A percentile compares a stretch with the other conserved stretches of the same genome.
Conservation (phyloP, 1,140 invertebrate genomes). For the Drosophila grimshawi region DNA sequence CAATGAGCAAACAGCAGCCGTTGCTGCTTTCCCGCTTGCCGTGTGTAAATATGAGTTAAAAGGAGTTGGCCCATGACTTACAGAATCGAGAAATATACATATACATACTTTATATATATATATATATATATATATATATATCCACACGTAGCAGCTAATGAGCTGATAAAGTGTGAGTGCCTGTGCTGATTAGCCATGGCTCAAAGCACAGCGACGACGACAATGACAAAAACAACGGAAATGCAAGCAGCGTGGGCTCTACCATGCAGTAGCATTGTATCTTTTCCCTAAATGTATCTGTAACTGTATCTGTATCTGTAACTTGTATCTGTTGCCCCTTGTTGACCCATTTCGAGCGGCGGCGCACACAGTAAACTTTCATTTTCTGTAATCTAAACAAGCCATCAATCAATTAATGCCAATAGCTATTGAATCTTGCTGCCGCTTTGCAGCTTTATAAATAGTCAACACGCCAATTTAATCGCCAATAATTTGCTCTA, state of each 20-base stretch:
- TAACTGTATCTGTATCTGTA: constrained; percentile 24
- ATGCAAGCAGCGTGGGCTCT: constrained; percentile 35
- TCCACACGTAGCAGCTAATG: constrained; percentile 62
- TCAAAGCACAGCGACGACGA: background rate
- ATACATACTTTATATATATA: no score
- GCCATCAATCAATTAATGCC: constrained; percentile 77
- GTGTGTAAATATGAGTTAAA: constrained; percentile 33
- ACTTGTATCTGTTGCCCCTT: constrained; percentile 32
- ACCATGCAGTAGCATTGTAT: constrained; percentile 41
- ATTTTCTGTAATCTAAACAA: constrained; percentile 78
- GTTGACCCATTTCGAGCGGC: constrained; percentile 61
- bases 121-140: constrained; percentile 13
- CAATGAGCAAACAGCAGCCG: constrained; percentile 41
- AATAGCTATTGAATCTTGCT: constrained; percentile 41
- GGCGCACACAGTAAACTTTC: constrained; percentile 50
- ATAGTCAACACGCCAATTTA: constrained; percentile 50
- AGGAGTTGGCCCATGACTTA: constrained; percentile 44
- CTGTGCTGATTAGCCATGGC: constrained; percentile 44
- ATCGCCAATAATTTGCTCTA: constrained; percentile 73
- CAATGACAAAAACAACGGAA: background rate
- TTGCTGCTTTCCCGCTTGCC: constrained; percentile 28
- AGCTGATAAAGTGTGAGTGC: constrained; percentile 70
- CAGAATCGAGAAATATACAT: constrained; percentile 20
- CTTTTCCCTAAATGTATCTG: constrained; percentile 38
- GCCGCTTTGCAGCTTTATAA: constrained; percentile 41